A percentile compares a stretch with the other conserved stretches of the same genome.
These are phyloP conservation scores for Onychomys torridus DNA, from an alignment of 2,797 vertebrate species.

Conservation along the genomic window DNA sequence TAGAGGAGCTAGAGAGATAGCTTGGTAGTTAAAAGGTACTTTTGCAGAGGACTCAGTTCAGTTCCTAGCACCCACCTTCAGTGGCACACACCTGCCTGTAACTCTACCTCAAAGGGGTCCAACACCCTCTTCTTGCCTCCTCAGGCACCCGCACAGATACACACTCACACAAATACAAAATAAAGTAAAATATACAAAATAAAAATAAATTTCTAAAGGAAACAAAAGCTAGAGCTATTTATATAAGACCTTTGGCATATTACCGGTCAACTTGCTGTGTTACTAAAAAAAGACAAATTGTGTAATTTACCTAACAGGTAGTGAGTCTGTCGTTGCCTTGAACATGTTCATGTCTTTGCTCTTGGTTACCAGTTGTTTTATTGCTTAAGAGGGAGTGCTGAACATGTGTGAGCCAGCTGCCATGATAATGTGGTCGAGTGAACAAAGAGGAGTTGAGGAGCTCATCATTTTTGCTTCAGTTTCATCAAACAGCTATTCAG, in stretches of 20 bases:
- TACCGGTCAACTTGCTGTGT: neutral
- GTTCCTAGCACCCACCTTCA: neutral
- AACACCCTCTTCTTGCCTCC: neutral
- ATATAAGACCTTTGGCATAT: neutral
- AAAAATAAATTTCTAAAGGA: neutral
- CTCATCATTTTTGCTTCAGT: slow-evolving; percentile 22
- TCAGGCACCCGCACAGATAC: neutral
- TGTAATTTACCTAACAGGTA: neutral
- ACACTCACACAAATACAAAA: neutral
- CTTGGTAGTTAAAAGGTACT: neutral
- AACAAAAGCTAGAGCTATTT: neutral
- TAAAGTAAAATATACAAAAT: neutral
- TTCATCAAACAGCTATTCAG: slow-evolving; percentile 22
- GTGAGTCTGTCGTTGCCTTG: neutral
- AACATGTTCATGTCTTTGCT: neutral
- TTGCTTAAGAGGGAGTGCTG: neutral
- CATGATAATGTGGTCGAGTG: neutral
- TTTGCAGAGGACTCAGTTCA: neutral
- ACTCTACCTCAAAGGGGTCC: neutral
- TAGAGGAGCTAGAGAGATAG: neutral
- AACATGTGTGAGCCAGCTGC: neutral
- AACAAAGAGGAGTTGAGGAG: neutral
- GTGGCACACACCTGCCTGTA: neutral
- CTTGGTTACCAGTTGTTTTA: neutral
- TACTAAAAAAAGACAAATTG: slow-evolving; percentile 19